A percentile compares a stretch with the other conserved stretches of the same genome.
phyloP scores from a whole-genome alignment of 2,888 invertebrate species.

The Euzophera pinguis region DNA sequence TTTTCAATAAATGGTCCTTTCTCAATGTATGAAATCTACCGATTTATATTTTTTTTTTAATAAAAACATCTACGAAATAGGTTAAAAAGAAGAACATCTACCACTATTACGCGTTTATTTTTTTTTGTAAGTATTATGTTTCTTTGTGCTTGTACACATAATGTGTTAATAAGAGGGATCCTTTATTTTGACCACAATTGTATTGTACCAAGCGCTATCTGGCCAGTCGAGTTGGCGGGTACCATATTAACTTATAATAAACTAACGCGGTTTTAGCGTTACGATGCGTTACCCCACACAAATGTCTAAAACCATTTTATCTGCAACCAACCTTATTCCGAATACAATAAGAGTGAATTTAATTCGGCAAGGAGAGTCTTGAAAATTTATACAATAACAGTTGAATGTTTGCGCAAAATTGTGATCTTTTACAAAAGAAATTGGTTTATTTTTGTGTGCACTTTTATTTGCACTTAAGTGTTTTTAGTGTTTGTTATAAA shows the following conservation, averaged over 20 bases:
- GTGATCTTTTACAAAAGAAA: not conserved
- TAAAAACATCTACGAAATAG: too few relatives aligned
- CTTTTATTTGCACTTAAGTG: slow-evolving; percentile 10
- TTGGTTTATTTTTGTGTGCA: slow-evolving; percentile 17
- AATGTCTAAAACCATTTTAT: slow-evolving; percentile 23
- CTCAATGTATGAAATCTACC: too few relatives aligned
- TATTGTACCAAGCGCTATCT: slow-evolving; percentile 33
- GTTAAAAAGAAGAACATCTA: too few relatives aligned
- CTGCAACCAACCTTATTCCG: slow-evolving; percentile 20
- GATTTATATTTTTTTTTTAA: too few relatives aligned
- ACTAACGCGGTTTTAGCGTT: slow-evolving; percentile 60
- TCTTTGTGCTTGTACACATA: too few relatives aligned
- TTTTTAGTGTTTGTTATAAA: slow-evolving; percentile 18
- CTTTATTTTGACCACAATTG: slow-evolving; percentile 32
- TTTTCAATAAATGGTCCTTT: too few relatives aligned
- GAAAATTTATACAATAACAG: not conserved
- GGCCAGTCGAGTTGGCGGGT: slow-evolving; percentile 46
- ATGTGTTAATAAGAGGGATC: not conserved
- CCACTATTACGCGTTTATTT: too few relatives aligned
- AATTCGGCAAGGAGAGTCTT: not conserved
- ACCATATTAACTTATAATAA: slow-evolving; percentile 75
- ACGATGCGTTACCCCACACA: slow-evolving; percentile 42
- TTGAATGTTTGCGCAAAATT: not conserved
- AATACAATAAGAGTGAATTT: slow-evolving; percentile 16
- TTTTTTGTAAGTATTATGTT: too few relatives aligned